Base-by-base conservation (phyloP, 2,888 invertebrate species). In the Neoscelio sp. region DNA sequence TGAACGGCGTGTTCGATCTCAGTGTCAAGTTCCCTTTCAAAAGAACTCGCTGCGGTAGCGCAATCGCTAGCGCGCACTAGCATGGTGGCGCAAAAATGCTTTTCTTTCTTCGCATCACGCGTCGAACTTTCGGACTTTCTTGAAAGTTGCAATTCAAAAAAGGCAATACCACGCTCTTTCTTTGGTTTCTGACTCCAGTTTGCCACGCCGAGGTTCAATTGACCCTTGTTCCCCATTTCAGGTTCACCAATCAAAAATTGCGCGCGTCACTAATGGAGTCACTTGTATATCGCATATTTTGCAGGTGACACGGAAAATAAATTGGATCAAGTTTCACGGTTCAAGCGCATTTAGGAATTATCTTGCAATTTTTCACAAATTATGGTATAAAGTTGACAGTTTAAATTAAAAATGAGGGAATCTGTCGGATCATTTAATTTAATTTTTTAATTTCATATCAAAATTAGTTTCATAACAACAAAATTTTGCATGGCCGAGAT, bases 201-300 rank as follows among this genome's bases (percentile, higher is more conserved):
- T 5, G 35, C 42, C 38, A 46, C 42, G 50, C 30, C 30, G 40
- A 62, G 68, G 46, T 80, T 73, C 78, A 81, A 82, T 84, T 82
- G 75, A 81, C 71, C 84, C 60, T 13, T 82, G n/a, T n/a, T n/a
- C n/a, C 84, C 84, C 86, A 84, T 85, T 85, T 85, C 80, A 82
- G 82, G 84, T 68, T 44, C 28, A 46, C 56, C 0, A 80, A 81
- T 82, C 84, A 82, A 82, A 87, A 85, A 85, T 84, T 84, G 84
- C 82, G 64, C 48, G 38, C 48, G 38, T 35, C 26, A 26, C 64
- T 64, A 64, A 64, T 64, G 50, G 38, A 50, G 17, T 50, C 50
- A 40, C 38, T 64, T 64, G n/a, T n/a, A n/a, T n/a, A n/a, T n/a
- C n/a, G n/a, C n/a, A n/a, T n/a, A n/a, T n/a, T n/a, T n/a, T n/a